Evolutionary conservation across 1,140 invertebrate genomes (phyloP), one percentile per base, ranked within the genome.

Genomic region (Papilio machaon): DNA sequence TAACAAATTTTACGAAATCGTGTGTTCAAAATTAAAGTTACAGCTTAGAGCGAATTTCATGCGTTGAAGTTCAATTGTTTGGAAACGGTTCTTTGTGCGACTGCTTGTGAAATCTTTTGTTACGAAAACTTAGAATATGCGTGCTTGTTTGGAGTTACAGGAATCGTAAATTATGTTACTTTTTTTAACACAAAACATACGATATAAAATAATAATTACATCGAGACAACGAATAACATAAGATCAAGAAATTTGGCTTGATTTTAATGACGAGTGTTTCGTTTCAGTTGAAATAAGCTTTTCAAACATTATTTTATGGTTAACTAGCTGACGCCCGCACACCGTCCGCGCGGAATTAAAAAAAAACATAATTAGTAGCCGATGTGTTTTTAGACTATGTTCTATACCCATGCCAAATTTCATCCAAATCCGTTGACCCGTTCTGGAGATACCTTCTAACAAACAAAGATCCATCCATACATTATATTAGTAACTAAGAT

Each of bases 51-150:
- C 78, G 77, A 30, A 80, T 23, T 67, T 19, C n/a, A 76, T 76
- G 82, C 47, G 75, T 64, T 82, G 81, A 82, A 83, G 85, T 81
- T 84, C 82, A 87, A 84, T 87, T 82, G 85, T 83, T 85, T 82
- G 85, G 83, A 87, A 87, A 84, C 80, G 38, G 76, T 67, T 80
- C 82, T 87, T 85, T 87, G 83, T 84, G 83, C 76, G 58, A 58
- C 60, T 60, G 70, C 46, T 79, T 79, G 77, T 79, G 54, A 38
- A 79, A 64, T 60, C 58, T 79, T 52, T 79, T 67, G 54, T 79
- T 79, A 79, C 54, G 30, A 30, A 74, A 76, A 52, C 46, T n/a
- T 38, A 43, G 43, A 46, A 46, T 73, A 46, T 35, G 64, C 23
- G 30, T 70, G 64, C 30, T 35, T 35, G 30, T 70, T 70, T 15